Conservation (phyloP, 2,888 invertebrate genomes). For the Ochropacha duplaris region DNA sequence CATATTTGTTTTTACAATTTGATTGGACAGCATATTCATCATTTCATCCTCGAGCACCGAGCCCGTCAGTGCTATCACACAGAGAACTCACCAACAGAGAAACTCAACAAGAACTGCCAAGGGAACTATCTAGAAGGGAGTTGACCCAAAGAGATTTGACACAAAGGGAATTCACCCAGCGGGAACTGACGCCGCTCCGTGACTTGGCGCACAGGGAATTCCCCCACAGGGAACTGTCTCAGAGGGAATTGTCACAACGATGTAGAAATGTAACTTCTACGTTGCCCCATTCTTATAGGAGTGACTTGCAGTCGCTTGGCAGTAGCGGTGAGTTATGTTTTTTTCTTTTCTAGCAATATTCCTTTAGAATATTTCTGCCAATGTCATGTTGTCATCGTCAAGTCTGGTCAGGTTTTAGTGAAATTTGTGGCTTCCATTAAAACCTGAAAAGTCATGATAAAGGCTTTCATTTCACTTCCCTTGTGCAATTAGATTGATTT, state of each 20-base stretch:
- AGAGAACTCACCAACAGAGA: neutral
- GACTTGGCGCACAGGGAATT: constrained; percentile 25
- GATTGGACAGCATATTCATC: constrained; percentile 55
- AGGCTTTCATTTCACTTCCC: no score
- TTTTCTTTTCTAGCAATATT: no score
- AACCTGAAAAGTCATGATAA: no score
- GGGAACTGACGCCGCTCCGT: neutral
- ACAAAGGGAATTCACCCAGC: neutral
- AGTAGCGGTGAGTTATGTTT: neutral
- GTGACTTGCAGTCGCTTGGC: neutral
- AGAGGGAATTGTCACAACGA: constrained; percentile 8
- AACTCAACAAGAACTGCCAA: neutral
- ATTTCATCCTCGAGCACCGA: constrained; percentile 5
- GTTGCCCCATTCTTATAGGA: constrained; percentile 7
- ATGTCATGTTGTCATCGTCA: no score
- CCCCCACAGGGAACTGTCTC: constrained; percentile 19
- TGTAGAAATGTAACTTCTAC: constrained; percentile 13
- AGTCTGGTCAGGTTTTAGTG: no score
- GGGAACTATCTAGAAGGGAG: neutral
- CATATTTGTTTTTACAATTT: neutral
- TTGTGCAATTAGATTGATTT: no score
- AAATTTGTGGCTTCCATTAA: no score
- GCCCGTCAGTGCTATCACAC: neutral
- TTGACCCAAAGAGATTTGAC: neutral
- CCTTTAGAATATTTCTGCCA: no score